Evolutionary conservation across 2,888 invertebrate genomes (phyloP).

Genomic region (Achlya flavicornis): DNA sequence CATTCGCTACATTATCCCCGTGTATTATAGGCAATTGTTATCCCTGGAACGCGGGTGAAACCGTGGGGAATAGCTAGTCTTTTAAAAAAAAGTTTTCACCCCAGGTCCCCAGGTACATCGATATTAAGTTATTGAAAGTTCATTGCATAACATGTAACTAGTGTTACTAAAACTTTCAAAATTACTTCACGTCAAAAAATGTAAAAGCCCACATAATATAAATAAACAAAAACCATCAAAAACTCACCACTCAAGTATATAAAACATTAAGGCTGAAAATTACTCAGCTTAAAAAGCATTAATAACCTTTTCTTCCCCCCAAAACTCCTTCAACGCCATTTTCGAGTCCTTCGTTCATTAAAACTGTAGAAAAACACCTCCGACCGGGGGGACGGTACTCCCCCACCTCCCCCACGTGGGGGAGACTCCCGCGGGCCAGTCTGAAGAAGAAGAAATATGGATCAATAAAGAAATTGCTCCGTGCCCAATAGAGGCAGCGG

Average conservation of each 20-base stretch:
- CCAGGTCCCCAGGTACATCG: no score
- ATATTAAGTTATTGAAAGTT: no score
- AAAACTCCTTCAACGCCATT: slow-evolving; percentile 64
- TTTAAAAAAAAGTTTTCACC: no score
- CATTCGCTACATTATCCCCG: no score
- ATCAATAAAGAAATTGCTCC: slow-evolving; percentile 84
- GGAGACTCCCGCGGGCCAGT: slow-evolving; percentile 40
- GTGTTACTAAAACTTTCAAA: not conserved
- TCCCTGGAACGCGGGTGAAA: no score
- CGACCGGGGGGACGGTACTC: slow-evolving; percentile 45
- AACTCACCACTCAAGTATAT: slow-evolving; percentile 45
- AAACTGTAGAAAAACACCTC: slow-evolving; percentile 82
- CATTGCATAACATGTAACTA: no score
- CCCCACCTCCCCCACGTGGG: slow-evolving; percentile 27
- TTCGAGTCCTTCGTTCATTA: slow-evolving; percentile 77
- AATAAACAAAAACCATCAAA: slow-evolving; percentile 50
- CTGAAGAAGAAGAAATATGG: slow-evolving; percentile 82
- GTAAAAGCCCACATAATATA: slow-evolving; percentile 28
- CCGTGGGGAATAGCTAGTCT: no score
- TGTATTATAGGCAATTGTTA: no score
- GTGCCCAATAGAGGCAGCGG: slow-evolving; percentile 81
- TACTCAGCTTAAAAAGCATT: slow-evolving; percentile 80
- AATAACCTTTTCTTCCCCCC: slow-evolving; percentile 73
- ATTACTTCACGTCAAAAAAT: not conserved
- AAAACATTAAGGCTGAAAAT: slow-evolving; percentile 70